Conservation (phyloP, 2,797 vertebrate genomes). For the Neosalanx taihuensis region DNA sequence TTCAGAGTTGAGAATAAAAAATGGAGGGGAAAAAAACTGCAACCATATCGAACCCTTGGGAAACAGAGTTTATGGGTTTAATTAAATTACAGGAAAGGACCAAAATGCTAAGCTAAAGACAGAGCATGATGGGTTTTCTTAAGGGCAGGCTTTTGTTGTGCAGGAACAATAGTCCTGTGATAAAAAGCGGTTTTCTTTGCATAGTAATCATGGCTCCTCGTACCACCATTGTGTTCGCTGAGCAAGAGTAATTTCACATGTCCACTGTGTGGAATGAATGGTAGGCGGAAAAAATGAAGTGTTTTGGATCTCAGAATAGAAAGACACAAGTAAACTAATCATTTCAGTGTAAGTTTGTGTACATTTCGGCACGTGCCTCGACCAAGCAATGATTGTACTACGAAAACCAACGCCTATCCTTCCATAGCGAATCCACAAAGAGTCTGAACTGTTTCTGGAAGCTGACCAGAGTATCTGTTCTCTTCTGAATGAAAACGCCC, state of each 20-base stretch:
- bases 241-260: constrained; percentile 31
- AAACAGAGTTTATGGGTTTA: constrained; percentile 62
- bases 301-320: background rate
- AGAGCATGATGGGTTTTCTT: constrained; percentile 35
- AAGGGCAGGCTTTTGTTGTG: constrained; percentile 45
- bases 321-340: background rate
- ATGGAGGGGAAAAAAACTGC: constrained; percentile 21
- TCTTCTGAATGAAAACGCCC: constrained; percentile 24
- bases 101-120: constrained; percentile 33
- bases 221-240: constrained; percentile 32
- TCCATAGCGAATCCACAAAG: background rate
- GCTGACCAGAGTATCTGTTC: background rate
- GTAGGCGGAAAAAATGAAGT: background rate
- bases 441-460: background rate
- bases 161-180: constrained; percentile 44
- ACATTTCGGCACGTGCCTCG: background rate
- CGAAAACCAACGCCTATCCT: too few species aligned
- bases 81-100: constrained; percentile 59
- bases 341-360: background rate
- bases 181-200: constrained; percentile 36
- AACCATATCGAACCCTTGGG: constrained; percentile 41
- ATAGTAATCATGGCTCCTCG: constrained; percentile 17
- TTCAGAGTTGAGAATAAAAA: background rate
- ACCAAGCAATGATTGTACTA: background rate
- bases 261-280: constrained; percentile 6